Evolutionary conservation across 2,888 invertebrate genomes (phyloP).

Genomic region (Nephrotoma guestfalica): DNA sequence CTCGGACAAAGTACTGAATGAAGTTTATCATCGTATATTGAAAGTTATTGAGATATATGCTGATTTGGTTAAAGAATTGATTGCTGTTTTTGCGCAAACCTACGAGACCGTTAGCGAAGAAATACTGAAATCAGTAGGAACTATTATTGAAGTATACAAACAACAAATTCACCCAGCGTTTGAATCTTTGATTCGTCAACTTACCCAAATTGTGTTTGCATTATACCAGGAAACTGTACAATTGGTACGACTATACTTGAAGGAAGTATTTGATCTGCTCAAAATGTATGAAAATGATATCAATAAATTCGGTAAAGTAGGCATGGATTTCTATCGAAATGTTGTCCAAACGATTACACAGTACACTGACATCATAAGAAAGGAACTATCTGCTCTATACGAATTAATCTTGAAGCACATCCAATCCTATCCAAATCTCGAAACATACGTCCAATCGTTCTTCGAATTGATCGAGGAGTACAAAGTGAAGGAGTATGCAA

Average conservation of each 20-base stretch:
- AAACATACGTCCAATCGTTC: neutral
- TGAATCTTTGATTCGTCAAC: conserved; percentile 22
- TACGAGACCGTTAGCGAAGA: neutral
- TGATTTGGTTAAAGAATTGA: neutral
- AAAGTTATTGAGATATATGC: neutral
- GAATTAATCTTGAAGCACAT: neutral
- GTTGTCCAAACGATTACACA: neutral
- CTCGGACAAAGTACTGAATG: neutral
- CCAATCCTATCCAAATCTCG: neutral
- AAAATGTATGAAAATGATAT: neutral
- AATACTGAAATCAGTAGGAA: neutral
- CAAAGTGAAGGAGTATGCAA: neutral
- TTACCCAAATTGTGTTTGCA: conserved; percentile 17
- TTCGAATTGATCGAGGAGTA: neutral
- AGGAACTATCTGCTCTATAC: neutral
- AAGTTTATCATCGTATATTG: neutral
- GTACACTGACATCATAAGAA: neutral
- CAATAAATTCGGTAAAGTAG: neutral
- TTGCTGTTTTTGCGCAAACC: neutral
- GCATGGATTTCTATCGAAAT: neutral
- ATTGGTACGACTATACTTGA: neutral
- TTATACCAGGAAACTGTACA: conserved; percentile 12
- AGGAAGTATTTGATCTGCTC: neutral
- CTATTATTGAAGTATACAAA: conserved; percentile 25
- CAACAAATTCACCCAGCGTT: conserved; percentile 27